Percentiles rank a stretch among this genome's conserved stretches.
Conservation (phyloP, 2,888 invertebrate species). For the Eupelmus urozonus region DNA sequence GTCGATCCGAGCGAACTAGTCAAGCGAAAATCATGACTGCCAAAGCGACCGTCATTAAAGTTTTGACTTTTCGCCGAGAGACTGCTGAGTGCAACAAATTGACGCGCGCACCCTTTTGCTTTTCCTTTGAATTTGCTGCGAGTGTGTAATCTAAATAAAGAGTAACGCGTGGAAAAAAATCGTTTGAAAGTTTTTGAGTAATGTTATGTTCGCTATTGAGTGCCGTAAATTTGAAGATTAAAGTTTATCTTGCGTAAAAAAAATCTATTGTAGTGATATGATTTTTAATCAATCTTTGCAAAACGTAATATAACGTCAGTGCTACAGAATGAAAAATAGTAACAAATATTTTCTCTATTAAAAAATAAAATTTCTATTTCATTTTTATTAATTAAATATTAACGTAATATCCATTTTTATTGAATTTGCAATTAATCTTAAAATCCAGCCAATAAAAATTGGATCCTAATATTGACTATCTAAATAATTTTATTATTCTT, state of each 20-base stretch:
- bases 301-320: not conserved
- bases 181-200: slow-evolving; percentile 9
- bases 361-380: too few species aligned
- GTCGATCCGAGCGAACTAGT: slow-evolving; percentile 18
- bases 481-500: too few species aligned
- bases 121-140: not conserved
- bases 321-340: too few species aligned
- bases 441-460: too few species aligned
- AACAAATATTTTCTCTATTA: too few species aligned
- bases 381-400: too few species aligned
- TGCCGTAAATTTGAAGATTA: not conserved
- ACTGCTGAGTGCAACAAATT: slow-evolving; percentile 22
- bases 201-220: not conserved
- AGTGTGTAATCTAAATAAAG: slow-evolving; percentile 1
- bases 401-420: too few species aligned
- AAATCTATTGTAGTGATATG: not conserved
- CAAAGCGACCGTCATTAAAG: slow-evolving; percentile 43
- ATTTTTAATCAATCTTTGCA: not conserved
- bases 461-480: too few species aligned
- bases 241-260: slow-evolving; percentile 44
- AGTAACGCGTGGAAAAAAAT: slow-evolving; percentile 4
- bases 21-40: slow-evolving; percentile 53
- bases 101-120: slow-evolving; percentile 34
- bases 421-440: too few species aligned
- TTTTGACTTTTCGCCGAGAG: not conserved